Percentiles rank a stretch among this genome's conserved stretches.
Evolutionary conservation across 2,888 invertebrate genomes (phyloP).

Genomic region (Ophion obscuratus): DNA sequence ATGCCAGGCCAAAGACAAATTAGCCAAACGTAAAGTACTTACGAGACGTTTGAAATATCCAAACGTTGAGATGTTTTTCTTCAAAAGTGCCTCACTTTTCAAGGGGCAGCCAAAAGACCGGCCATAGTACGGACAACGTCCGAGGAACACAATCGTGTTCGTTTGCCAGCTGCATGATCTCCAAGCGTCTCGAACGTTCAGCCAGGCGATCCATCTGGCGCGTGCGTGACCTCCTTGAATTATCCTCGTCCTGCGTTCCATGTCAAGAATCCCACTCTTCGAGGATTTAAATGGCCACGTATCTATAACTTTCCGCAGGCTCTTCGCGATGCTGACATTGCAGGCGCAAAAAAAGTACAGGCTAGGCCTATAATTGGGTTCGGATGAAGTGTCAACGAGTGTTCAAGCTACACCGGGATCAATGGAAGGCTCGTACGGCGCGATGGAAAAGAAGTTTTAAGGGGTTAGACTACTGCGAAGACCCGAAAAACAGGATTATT

Average conservation of each 20-base stretch:
- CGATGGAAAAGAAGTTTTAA: too few species aligned
- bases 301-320: background rate
- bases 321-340: background rate
- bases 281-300: background rate
- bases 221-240: constrained; percentile 83
- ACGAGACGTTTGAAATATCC: background rate
- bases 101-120: constrained; percentile 33
- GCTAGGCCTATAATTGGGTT: background rate
- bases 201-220: constrained; percentile 81
- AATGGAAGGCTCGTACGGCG: too few species aligned
- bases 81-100: background rate
- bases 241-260: constrained; percentile 74
- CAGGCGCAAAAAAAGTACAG: background rate
- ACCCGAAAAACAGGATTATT: too few species aligned
- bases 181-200: constrained; percentile 49
- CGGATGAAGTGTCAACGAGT: background rate
- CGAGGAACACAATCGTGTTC: constrained; percentile 37
- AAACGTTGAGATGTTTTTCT: constrained; percentile 26
- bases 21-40: background rate
- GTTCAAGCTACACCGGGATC: background rate
- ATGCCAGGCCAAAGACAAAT: background rate
- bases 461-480: too few species aligned
- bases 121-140: constrained; percentile 29
- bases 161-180: constrained; percentile 73
- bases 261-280: constrained; percentile 50